Percentiles rank a stretch among this genome's conserved stretches.
These are phyloP conservation scores for Smittia aterrima DNA, from an alignment of 2,888 invertebrate species.

Conservation along the genomic window DNA sequence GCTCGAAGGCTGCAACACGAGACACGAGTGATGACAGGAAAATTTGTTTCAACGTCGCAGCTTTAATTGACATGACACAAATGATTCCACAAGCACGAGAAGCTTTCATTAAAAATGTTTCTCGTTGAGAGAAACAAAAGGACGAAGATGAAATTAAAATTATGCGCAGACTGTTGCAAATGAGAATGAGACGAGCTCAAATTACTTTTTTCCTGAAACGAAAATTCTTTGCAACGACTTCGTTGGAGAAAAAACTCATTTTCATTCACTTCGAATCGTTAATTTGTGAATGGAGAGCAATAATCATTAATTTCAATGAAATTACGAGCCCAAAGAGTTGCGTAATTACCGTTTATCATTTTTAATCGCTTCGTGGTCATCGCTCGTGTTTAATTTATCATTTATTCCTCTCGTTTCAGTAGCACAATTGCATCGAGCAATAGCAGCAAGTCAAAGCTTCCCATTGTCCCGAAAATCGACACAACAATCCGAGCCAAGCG, in stretches of 20 bases:
- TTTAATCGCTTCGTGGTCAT: no score
- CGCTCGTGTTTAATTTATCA: neutral
- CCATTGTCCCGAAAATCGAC: constrained; percentile 58
- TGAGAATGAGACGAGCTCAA: no score
- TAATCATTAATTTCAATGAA: no score
- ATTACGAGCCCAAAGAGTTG: no score
- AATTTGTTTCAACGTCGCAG: no score
- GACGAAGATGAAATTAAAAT: no score
- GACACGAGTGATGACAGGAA: no score
- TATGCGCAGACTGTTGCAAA: no score
- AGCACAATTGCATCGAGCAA: constrained; percentile 53
- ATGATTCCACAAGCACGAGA: neutral
- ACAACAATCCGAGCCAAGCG: constrained; percentile 70
- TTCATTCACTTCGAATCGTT: neutral
- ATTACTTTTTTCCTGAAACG: neutral
- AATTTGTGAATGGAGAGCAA: no score
- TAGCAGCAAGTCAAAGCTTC: constrained; percentile 44
- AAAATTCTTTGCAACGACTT: neutral
- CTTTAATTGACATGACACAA: no score
- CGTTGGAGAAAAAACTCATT: neutral
- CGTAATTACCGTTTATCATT: no score
- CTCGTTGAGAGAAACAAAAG: no score
- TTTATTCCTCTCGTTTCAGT: constrained; percentile 42
- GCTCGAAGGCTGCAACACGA: neutral
- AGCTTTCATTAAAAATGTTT: constrained; percentile 4